A percentile compares a stretch with the other conserved stretches of the same genome.
Evolutionary conservation across 2,113 vertebrate genomes (phyloP).

Genomic region (Prietella phreatophila): DNA sequence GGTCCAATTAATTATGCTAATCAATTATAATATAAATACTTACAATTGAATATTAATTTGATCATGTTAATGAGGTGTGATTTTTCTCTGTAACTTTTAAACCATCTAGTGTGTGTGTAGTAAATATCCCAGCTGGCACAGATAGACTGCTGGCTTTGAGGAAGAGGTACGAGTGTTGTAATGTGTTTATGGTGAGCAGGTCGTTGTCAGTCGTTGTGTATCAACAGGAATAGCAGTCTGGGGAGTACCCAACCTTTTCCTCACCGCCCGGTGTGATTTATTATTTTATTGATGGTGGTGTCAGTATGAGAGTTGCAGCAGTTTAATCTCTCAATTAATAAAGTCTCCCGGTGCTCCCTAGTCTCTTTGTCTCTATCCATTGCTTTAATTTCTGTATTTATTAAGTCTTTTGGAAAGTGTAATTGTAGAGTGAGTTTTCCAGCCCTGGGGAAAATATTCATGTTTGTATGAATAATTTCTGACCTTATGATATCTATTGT

Average conservation of each 20-base stretch:
- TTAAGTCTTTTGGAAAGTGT: neutral
- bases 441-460: neutral
- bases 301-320: slow-evolving; percentile 50
- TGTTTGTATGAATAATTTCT: neutral
- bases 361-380: slow-evolving; percentile 15
- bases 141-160: neutral
- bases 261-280: neutral
- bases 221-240: slow-evolving; percentile 48
- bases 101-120: neutral
- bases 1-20: no score
- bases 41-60: neutral
- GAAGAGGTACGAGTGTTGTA: neutral
- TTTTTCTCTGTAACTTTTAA: neutral
- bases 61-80: neutral
- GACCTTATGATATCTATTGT: neutral
- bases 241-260: slow-evolving; percentile 41
- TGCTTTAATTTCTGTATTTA: neutral
- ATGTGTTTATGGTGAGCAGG: slow-evolving; percentile 21
- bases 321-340: slow-evolving; percentile 63
- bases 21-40: no score
- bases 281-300: slow-evolving; percentile 51
- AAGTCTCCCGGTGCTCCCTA: slow-evolving; percentile 29
- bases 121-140: neutral
- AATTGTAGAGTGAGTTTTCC: neutral
- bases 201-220: slow-evolving; percentile 35